Conservation (phyloP, 2,888 invertebrate genomes). For the Rhingia campestris region DNA sequence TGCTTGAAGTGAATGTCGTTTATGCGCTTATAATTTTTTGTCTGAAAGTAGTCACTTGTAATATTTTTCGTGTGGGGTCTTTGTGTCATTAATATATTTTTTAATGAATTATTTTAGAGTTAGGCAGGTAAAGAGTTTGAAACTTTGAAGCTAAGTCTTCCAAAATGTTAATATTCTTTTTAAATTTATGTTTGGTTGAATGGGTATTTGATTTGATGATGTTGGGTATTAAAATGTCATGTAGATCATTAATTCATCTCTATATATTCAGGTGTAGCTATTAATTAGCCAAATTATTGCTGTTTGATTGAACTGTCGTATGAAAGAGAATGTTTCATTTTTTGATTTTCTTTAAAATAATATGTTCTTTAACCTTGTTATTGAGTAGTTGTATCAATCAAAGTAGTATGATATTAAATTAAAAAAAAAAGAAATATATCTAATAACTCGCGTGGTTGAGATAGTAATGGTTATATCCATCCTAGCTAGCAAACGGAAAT, state of each 20-base stretch:
- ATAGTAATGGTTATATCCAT: too few species aligned
- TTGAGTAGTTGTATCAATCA: too few species aligned
- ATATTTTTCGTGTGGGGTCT: slow-evolving; percentile 71
- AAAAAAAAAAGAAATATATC: too few species aligned
- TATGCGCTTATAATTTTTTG: slow-evolving; percentile 19
- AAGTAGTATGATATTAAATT: too few species aligned
- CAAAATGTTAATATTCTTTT: slow-evolving; percentile 41
- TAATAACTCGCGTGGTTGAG: too few species aligned
- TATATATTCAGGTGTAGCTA: slow-evolving; percentile 15
- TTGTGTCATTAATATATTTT: slow-evolving; percentile 52
- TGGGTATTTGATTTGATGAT: slow-evolving; percentile 48
- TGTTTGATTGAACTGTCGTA: too few species aligned
- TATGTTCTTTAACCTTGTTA: too few species aligned
- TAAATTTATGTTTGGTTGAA: slow-evolving; percentile 21
- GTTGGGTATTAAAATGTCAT: slow-evolving; percentile 37
- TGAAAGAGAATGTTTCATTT: too few species aligned
- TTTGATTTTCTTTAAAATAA: too few species aligned
- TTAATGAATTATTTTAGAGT: slow-evolving; percentile 26
- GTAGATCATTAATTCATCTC: slow-evolving; percentile 55
- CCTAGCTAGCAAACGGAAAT: too few species aligned
- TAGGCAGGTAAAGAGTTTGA: slow-evolving; percentile 59
- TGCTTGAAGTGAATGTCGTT: slow-evolving; percentile 63
- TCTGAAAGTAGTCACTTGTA: slow-evolving; percentile 67
- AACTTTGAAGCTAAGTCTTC: slow-evolving; percentile 39
- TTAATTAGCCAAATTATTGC: neutral